phyloP scores from a whole-genome alignment of 1,140 invertebrate genomes.

The Copidosoma floridanum region DNA sequence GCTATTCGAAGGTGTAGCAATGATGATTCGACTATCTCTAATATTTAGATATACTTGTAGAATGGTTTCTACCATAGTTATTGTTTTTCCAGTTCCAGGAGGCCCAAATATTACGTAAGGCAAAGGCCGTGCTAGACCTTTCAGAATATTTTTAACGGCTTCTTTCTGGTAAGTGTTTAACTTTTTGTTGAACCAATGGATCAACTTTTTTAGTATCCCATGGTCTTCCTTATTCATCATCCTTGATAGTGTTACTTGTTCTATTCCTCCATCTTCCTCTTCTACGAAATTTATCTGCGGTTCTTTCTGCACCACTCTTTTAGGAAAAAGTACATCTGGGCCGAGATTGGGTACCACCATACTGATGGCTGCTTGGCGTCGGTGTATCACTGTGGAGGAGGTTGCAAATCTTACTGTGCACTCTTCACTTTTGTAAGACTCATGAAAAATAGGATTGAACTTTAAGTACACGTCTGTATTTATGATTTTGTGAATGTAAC shows the following conservation, averaged over 20 bases:
- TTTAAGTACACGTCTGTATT: conserved; percentile 68
- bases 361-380: conserved; percentile 68
- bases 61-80: conserved; percentile 84
- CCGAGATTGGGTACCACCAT: conserved; percentile 59
- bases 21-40: conserved; percentile 69
- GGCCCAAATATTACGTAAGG: conserved; percentile 93
- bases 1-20: conserved; percentile 86
- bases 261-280: conserved; percentile 33
- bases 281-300: conserved; percentile 43
- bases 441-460: conserved; percentile 72
- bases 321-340: conserved; percentile 68
- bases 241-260: no score
- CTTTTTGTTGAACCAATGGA: conserved; percentile 70
- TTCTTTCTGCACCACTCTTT: conserved; percentile 42
- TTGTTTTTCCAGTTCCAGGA: conserved; percentile 95
- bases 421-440: conserved; percentile 66
- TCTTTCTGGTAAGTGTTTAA: conserved; percentile 79
- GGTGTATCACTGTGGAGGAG: conserved; percentile 59
- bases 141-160: conserved; percentile 77
- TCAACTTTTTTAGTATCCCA: no score
- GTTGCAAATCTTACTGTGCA: conserved; percentile 64
- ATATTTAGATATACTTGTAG: conserved; percentile 72
- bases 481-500: conserved; percentile 74
- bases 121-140: conserved; percentile 67
- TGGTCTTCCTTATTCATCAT: no score